These are phyloP conservation scores for Alfaro cultratus DNA, from an alignment of 2,797 vertebrate species.

Conservation along the genomic window DNA sequence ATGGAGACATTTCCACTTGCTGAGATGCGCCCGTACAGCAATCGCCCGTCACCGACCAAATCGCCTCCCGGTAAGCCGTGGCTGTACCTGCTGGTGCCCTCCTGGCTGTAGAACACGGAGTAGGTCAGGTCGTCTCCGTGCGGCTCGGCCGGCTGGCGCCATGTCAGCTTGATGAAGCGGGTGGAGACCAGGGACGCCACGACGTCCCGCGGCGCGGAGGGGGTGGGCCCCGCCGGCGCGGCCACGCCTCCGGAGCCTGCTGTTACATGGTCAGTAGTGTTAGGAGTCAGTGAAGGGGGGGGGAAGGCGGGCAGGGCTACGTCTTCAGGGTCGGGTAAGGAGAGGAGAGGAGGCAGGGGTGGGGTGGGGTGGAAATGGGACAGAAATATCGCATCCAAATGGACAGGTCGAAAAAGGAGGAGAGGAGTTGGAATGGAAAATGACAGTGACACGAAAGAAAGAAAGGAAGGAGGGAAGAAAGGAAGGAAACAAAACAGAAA, in stretches of 20 bases:
- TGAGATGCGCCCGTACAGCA: neutral
- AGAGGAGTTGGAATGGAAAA: conserved; percentile 70
- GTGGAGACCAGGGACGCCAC: conserved; percentile 97
- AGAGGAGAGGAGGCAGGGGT: conserved; percentile 15
- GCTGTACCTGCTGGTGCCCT: conserved; percentile 88
- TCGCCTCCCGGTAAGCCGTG: neutral
- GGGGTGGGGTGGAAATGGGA: conserved; percentile 24
- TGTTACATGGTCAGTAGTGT: conserved; percentile 99
- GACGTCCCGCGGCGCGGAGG: conserved; percentile 93
- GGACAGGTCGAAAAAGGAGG: conserved; percentile 56
- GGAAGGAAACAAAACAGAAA: conserved; percentile 76
- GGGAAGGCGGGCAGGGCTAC: conserved; percentile 94
- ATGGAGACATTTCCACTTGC: neutral
- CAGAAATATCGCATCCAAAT: conserved; percentile 38
- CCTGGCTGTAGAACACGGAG: conserved; percentile 95
- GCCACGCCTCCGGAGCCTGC: conserved; percentile 86
- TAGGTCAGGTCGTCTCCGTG: conserved; percentile 95
- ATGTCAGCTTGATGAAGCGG: conserved; percentile 97
- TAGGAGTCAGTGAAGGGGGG: conserved; percentile 99
- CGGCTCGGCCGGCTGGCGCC: conserved; percentile 92
- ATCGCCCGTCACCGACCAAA: neutral
- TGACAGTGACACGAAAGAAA: conserved; percentile 74
- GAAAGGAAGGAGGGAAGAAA: conserved; percentile 51
- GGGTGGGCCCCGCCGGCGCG: conserved; percentile 87
- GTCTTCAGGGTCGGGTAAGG: conserved; percentile 86